phyloP scores from a whole-genome alignment of 2,797 vertebrate genomes.

The Menidia menidia region DNA sequence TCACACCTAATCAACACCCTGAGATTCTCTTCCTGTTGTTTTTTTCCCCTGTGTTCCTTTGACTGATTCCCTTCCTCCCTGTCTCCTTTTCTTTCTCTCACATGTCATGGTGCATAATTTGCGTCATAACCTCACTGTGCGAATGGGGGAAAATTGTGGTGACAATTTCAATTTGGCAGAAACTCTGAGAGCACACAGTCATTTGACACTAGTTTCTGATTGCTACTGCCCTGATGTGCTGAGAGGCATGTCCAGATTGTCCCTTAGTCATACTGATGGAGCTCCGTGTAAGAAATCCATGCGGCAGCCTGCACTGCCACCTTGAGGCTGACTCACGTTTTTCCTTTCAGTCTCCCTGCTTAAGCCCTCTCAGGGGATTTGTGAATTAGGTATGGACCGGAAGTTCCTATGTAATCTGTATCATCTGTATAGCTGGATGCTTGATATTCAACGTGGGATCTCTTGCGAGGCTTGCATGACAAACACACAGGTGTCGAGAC shows the following conservation, averaged over 20 bases:
- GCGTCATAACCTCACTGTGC: conserved; percentile 57
- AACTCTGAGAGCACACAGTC: conserved; percentile 62
- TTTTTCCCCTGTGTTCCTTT: conserved; percentile 50
- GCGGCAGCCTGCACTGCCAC: conserved; percentile 76
- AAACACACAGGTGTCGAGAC: conserved; percentile 14
- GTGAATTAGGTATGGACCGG: conserved; percentile 15
- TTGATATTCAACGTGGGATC: conserved; percentile 12
- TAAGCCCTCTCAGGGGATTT: conserved; percentile 26
- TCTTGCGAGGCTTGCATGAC: conserved; percentile 1
- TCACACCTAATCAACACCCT: conserved; percentile 78
- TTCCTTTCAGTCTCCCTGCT: conserved; percentile 23
- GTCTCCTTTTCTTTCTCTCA: conserved; percentile 58
- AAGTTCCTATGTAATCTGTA: conserved; percentile 24
- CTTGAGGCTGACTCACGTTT: conserved; percentile 55
- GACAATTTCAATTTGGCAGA: conserved; percentile 77
- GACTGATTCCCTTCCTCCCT: conserved; percentile 65
- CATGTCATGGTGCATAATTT: conserved; percentile 68
- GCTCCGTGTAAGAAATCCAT: conserved; percentile 20
- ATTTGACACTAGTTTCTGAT: conserved; percentile 69
- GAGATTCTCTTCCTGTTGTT: conserved; percentile 57
- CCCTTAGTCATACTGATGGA: conserved; percentile 53
- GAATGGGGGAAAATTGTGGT: conserved; percentile 68
- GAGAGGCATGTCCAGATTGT: conserved; percentile 66
- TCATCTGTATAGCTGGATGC: conserved; percentile 12
- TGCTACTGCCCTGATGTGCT: conserved; percentile 67